Evolutionary conservation across 2,888 invertebrate species (phyloP).

Genomic region (Tromatobia lineatoria): DNA sequence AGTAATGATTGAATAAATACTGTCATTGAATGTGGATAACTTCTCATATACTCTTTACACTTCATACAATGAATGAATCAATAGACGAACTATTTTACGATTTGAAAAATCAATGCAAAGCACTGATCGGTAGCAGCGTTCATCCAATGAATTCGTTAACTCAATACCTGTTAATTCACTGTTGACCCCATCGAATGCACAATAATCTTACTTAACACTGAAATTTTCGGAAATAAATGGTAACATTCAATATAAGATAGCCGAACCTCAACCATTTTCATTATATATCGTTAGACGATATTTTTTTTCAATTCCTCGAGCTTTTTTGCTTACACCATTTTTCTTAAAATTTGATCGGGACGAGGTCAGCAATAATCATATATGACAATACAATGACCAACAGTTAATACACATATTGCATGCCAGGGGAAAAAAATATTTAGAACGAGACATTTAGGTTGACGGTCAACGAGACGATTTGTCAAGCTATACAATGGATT

Average conservation of each 20-base stretch:
- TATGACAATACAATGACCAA: constrained; percentile 54
- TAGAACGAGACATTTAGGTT: constrained; percentile 55
- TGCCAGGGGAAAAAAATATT: constrained; percentile 62
- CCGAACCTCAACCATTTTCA: constrained; percentile 61
- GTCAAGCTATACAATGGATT: constrained; percentile 23
- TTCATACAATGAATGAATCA: background rate
- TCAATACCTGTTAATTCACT: constrained; percentile 17
- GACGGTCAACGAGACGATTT: constrained; percentile 57
- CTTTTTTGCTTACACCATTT: constrained; percentile 55
- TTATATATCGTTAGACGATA: constrained; percentile 59
- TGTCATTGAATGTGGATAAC: background rate
- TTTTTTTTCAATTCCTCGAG: constrained; percentile 72
- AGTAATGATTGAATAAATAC: background rate
- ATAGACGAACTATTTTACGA: background rate
- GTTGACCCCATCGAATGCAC: constrained; percentile 6
- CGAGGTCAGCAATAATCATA: constrained; percentile 68
- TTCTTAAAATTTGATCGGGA: constrained; percentile 57
- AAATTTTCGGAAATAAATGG: constrained; percentile 72
- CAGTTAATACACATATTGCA: constrained; percentile 68
- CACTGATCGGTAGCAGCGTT: background rate
- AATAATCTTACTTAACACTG: constrained; percentile 72
- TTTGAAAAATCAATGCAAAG: background rate
- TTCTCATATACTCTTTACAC: background rate
- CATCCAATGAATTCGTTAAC: background rate
- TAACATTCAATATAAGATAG: constrained; percentile 71